Conservation (phyloP, 2,113 vertebrate species). For the Ia io region DNA sequence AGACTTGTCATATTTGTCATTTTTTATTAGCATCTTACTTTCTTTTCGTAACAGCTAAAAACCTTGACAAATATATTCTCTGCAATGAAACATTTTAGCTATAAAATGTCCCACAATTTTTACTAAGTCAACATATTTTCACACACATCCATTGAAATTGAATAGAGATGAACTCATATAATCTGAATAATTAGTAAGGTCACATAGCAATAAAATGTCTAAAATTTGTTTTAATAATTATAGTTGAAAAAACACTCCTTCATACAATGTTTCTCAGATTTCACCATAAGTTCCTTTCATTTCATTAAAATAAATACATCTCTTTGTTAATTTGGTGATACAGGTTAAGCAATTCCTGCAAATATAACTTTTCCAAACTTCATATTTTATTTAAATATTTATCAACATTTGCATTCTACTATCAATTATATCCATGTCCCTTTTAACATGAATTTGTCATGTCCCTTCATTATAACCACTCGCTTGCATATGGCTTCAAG, state of each 20-base stretch:
- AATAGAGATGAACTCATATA: conserved; percentile 17
- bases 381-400: conserved; percentile 1
- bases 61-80: not conserved
- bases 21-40: not conserved
- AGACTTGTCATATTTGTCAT: not conserved
- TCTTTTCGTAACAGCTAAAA: not conserved
- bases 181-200: not conserved
- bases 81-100: not conserved
- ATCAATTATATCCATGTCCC: not conserved
- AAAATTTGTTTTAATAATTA: not conserved
- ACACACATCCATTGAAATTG: not conserved
- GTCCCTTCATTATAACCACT: not conserved
- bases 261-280: not conserved
- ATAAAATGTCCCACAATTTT: conserved; percentile 15
- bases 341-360: not conserved
- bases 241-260: not conserved
- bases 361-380: not conserved
- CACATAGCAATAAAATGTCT: not conserved
- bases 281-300: not conserved
- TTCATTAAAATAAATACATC: not conserved
- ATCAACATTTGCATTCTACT: not conserved
- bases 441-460: not conserved
- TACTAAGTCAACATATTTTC: not conserved
- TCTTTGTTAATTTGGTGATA: not conserved
- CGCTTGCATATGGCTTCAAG: not conserved